Percentiles rank a stretch among this genome's conserved stretches.
phyloP scores from a whole-genome alignment of 30 jellyfish, hydroid and myxozoan genomes.

The Aurelia sp. region DNA sequence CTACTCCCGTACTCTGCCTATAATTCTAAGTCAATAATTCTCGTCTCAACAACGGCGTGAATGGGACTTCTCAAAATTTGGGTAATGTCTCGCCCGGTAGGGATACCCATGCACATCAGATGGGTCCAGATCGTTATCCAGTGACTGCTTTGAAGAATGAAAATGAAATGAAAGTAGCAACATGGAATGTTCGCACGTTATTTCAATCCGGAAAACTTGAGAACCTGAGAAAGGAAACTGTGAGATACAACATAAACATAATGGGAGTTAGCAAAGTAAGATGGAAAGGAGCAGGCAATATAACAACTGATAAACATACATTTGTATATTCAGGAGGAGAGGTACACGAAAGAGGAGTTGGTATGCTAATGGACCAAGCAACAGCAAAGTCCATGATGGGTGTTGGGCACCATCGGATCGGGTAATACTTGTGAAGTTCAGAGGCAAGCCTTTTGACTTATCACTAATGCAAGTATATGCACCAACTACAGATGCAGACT shows the following conservation, averaged over 20 bases:
- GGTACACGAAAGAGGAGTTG: constrained; percentile 45
- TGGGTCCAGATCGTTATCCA: constrained; percentile 9
- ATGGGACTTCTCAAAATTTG: no score
- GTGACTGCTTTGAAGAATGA: not conserved
- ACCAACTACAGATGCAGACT: no score
- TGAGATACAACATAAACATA: constrained; percentile 33
- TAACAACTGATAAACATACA: constrained; percentile 35
- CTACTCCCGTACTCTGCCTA: no score
- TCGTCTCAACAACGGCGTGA: no score
- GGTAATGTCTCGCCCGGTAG: constrained; percentile 12
- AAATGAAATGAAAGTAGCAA: not conserved
- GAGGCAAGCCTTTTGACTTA: constrained; percentile 53
- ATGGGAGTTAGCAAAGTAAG: constrained; percentile 29
- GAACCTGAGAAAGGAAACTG: constrained; percentile 8
- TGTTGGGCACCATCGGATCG: constrained; percentile 33
- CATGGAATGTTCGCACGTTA: constrained; percentile 2
- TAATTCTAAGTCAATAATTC: no score
- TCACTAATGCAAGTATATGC: constrained; percentile 6
- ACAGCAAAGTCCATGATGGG: constrained; percentile 48
- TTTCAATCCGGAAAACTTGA: constrained; percentile 24
- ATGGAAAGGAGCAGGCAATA: constrained; percentile 56
- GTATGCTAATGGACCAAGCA: constrained; percentile 47
- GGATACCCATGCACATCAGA: constrained; percentile 5
- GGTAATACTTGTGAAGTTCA: constrained; percentile 36
- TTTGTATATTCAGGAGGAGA: constrained; percentile 31